Evolutionary conservation across 2,888 invertebrate genomes (phyloP), one percentile per base, ranked within the genome.

Genomic region (Acrobasis suavella): DNA sequence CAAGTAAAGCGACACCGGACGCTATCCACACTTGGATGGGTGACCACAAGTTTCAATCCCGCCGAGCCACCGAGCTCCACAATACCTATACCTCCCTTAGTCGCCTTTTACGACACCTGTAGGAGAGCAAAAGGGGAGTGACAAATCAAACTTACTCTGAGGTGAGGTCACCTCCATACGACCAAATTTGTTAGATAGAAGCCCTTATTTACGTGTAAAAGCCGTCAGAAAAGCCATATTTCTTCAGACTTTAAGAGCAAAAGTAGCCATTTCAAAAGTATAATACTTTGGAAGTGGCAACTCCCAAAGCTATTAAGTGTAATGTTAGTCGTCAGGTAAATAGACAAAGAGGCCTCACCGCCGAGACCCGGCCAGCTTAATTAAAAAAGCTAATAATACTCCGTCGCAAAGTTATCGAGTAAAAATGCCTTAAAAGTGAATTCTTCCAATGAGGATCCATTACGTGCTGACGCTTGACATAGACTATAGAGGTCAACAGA

Each of bases 301-400:
- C 64, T 69, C 70, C 69, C 69, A 62, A 60, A 64, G 65, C 70
- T 68, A 68, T 72, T 66, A 69, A 68, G 66, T 62, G 67, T 72
- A 70, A 70, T 70, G 72, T 67, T 66, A 56, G 64, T 63, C 65
- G 62, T 63, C 63, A 65, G 64, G 54, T 68, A 62, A 65, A 62
- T 58, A 65, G 64, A 56, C 67, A 63, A 67, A 65, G 65, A 67
- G 58, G 61, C 60, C 7, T 32, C 58, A 62, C 46, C 55, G 58
- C 62, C 39, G 54, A 42, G 46, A 42, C 42, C 17, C 37, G 55
- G 49, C 63, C 63, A 64, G 65, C 65, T 70, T 70, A 67, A 73
- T 71, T 69, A 73, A 70, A 70, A 71, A 71, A 65, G 69, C 69
- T 71, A 69, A 69, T 72, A 69, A 69, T 70, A 66, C 66, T 65